Percentiles rank a stretch among this genome's conserved stretches.
Conservation (phyloP, 2,113 vertebrate genomes). For the Buteo buteo region DNA sequence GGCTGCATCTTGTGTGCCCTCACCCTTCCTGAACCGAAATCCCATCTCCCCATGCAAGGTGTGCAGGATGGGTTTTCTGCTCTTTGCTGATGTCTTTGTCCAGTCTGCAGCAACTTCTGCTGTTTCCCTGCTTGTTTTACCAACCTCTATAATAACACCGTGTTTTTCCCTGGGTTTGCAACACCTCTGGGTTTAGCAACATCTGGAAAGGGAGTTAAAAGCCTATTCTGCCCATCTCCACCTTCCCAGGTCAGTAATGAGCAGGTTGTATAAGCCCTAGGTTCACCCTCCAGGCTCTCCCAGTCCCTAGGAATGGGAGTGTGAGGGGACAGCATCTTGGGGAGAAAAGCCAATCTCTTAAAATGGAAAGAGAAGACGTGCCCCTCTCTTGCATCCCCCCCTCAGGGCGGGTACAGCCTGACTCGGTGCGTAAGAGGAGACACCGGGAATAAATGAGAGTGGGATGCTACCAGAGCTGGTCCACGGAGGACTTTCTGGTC, state of each 20-base stretch:
- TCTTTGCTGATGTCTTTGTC: neutral
- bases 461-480: neutral
- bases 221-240: neutral
- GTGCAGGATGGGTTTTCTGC: neutral
- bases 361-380: neutral
- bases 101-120: neutral
- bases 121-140: neutral
- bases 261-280: neutral
- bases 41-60: neutral
- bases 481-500: neutral
- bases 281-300: neutral
- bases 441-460: neutral
- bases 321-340: rapidly evolving
- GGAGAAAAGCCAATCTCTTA: neutral
- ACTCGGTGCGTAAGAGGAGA: neutral
- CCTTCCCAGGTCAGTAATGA: neutral
- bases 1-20: neutral
- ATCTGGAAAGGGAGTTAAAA: neutral
- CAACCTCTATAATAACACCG: neutral
- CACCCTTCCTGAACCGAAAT: neutral
- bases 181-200: neutral
- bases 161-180: neutral
- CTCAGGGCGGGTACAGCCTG: neutral
- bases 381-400: neutral
- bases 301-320: neutral